These are phyloP conservation scores for Zaprionus inermis DNA, from an alignment of 1,140 invertebrate genomes.

Conservation along the genomic window DNA sequence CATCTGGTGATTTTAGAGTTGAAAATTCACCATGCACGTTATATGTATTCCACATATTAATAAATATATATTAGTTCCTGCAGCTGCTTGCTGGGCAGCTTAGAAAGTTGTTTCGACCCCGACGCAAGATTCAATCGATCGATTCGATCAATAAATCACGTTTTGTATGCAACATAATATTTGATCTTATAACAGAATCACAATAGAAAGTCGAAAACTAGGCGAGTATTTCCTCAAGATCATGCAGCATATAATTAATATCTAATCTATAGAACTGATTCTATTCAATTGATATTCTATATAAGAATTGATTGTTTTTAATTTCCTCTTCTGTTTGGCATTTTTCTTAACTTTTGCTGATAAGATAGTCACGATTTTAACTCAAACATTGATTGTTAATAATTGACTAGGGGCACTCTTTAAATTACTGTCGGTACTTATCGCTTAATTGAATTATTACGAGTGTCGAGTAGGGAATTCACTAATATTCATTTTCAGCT, in stretches of 20 bases:
- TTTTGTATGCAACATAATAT: neutral
- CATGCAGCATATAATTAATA: too few species aligned
- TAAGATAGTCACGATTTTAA: conserved; percentile 8
- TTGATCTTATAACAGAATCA: neutral
- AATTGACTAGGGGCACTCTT: neutral
- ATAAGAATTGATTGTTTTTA: too few species aligned
- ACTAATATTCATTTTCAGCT: neutral
- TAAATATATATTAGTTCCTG: conserved; percentile 21
- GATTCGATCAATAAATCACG: neutral
- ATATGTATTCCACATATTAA: neutral
- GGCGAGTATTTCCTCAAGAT: neutral
- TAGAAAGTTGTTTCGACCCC: conserved; percentile 35
- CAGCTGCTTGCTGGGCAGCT: neutral
- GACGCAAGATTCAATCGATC: neutral
- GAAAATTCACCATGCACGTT: neutral
- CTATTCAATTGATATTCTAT: too few species aligned
- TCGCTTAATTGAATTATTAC: neutral
- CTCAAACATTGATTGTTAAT: neutral
- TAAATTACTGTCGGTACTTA: neutral
- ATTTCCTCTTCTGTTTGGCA: neutral
- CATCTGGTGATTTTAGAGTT: neutral
- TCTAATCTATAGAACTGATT: too few species aligned
- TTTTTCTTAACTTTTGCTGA: neutral
- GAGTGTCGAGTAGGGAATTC: neutral
- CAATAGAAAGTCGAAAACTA: neutral